Evolutionary conservation across 2,113 vertebrate species (phyloP), one percentile per base, ranked within the genome.

Genomic region (Pristiophorus japonicus): DNA sequence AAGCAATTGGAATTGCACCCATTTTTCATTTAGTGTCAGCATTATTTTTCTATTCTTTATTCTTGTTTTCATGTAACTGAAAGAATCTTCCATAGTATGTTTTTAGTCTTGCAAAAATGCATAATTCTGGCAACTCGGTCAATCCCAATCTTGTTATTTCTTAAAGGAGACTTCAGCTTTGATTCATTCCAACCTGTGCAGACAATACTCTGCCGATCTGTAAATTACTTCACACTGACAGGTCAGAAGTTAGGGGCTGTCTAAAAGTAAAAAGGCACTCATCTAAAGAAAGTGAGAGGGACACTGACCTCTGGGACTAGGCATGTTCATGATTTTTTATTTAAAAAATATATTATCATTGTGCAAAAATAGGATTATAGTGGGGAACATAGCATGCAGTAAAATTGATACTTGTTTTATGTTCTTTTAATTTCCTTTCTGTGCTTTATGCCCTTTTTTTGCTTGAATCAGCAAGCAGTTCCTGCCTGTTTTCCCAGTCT

Each of bases 231-330:
- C 47, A 94, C 63, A 14, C 93, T 70, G 93, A 94, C 22, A 27
- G 66, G 42, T 70, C 66, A 51, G 59, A 92, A n/a, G 14, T 45
- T 65, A 65, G 59, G 87, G 88, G 55, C 51, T 62, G 88, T 38
- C 1, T 38, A 65, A 88, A 42, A 18, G 24, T 55, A 63, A 63
- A 63, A 38, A 22, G 62, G 16, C 30, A n/a, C 55, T 65, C 88
- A 63, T 92, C 88, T 38, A 94, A 94, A 94, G 93, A 94, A 94
- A 94, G 93, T 94, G 93, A 94, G 93, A 94, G 93, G 93, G 93
- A 94, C 65, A 12, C 65, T 73, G 42, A 51, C 65, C 59, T 93
- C 42, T 10, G 65, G 65, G 45, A 70, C 66, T 45, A 51, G 93
- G 42, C 93, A 94, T 94, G 92, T 94, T 94, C 65, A 51, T 67